Evolutionary conservation across 2,113 vertebrate species (phyloP).

Genomic region (Oxyruncus cristatus): DNA sequence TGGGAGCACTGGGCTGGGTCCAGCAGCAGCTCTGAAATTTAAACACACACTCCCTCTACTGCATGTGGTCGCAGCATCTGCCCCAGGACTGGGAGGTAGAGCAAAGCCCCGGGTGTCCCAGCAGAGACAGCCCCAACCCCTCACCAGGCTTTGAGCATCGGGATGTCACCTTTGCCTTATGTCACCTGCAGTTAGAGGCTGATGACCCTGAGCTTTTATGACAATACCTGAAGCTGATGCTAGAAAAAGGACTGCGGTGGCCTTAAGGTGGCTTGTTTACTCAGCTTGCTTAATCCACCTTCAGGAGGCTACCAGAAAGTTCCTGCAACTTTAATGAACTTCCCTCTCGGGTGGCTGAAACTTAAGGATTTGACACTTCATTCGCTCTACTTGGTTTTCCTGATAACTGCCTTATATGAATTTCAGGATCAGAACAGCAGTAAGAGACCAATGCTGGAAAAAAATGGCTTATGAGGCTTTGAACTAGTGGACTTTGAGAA

Average conservation of each 20-base stretch:
- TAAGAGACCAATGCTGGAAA: neutral
- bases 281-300: neutral
- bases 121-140: neutral
- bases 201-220: neutral
- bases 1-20: slow-evolving; percentile 18
- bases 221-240: neutral
- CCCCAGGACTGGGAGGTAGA: neutral
- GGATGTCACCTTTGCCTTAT: neutral
- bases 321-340: slow-evolving; percentile 33
- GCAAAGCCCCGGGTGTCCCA: neutral
- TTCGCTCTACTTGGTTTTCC: neutral
- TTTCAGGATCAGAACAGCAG: neutral
- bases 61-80: neutral
- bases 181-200: neutral
- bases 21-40: slow-evolving; percentile 24
- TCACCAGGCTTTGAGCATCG: neutral
- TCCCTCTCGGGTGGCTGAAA: neutral
- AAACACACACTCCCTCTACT: slow-evolving; percentile 35
- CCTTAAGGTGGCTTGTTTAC: neutral
- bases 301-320: neutral
- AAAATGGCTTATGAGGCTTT: neutral
- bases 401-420: neutral
- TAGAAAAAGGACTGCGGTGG: neutral
- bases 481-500: slow-evolving; percentile 36
- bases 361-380: neutral